phyloP scores from a whole-genome alignment of 2,113 vertebrate species.

The Anolis carolinensis region DNA sequence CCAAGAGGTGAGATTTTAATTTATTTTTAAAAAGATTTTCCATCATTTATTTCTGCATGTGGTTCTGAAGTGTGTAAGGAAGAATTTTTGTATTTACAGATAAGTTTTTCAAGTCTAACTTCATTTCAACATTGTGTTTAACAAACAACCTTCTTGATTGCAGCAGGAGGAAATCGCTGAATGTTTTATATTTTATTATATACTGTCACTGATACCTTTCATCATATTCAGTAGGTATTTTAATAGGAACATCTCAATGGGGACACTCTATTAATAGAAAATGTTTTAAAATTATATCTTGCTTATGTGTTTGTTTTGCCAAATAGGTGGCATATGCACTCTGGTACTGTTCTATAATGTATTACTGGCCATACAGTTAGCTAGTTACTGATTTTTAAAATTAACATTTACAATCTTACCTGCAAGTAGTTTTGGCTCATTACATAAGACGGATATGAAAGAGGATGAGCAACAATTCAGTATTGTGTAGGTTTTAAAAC shows the following conservation, averaged over 20 bases:
- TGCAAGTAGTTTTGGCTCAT: constrained; percentile 29
- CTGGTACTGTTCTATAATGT: not conserved
- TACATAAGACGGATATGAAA: constrained; percentile 25
- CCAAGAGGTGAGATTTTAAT: constrained; percentile 25
- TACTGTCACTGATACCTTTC: not conserved
- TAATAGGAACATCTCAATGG: not conserved
- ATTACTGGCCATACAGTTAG: not conserved
- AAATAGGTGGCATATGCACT: not conserved
- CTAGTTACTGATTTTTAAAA: constrained; percentile 11
- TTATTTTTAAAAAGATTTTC: not conserved
- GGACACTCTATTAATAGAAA: not conserved
- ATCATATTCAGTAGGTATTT: constrained; percentile 17
- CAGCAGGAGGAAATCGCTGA: constrained; percentile 20
- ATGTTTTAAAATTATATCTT: not conserved
- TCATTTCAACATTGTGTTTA: constrained; percentile 4
- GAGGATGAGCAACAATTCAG: constrained; percentile 70
- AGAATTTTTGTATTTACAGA: constrained; percentile 2
- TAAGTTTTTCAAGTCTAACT: constrained; percentile 6
- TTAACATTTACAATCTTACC: constrained; percentile 11
- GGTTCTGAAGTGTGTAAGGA: constrained; percentile 5
- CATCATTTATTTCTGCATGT: constrained; percentile 10
- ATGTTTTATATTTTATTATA: not conserved
- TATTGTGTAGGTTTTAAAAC: constrained; percentile 68
- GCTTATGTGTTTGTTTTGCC: not conserved
- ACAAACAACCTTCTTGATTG: constrained; percentile 1